Base-by-base conservation (phyloP, 1,140 invertebrate genomes). In the Pachypsylla venusta region DNA sequence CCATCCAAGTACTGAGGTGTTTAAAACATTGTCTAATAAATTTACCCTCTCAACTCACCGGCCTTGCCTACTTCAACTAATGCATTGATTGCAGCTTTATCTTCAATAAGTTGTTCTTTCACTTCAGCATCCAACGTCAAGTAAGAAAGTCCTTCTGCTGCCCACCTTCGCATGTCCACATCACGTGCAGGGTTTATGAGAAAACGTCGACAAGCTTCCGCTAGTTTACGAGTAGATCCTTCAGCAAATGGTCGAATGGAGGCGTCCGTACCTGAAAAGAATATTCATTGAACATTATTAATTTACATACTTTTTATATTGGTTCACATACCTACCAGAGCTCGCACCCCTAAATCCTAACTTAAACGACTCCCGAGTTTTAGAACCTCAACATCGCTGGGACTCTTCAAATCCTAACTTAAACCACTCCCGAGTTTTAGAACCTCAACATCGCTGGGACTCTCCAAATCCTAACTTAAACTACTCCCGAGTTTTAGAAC, bases 81-180 rank as follows among this genome's bases (percentile, higher is more conserved):
- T 3, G 90, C 82, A 69, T 82, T 79, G 61, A 98, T 74, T 1
- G 92, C 87, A 42, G 79, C 68, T 62, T 77, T 78, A 68, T 99
- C 93, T 68, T 91, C 85, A 20, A 95, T 83, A 12, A 99, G 71
- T 69, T 93, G 93, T 70, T 99, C 95, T 69, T 99, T 99, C 1
- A 99, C 91, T 73, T 99, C 95, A 12, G 93, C 97, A 77, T 99
- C 95, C 30, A 99, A 77, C 2, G 94, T 96, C 1, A 99, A 75
- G 70, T 98, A 99, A 0, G 95, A 95, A 0, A 99, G 75, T 13
- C 95, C 96, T 76, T 99, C 97, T 24, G 92, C 89, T 0, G 95
- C 93, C 93, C 94, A 98, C 67, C 90, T 86, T 54, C 89, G 77
- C 70, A 96, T 83, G 66, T 95, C 90, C 60, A 82, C 79, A 67